Conservation (phyloP, 2,113 vertebrate species). For the Ceuthmochares aereus region DNA sequence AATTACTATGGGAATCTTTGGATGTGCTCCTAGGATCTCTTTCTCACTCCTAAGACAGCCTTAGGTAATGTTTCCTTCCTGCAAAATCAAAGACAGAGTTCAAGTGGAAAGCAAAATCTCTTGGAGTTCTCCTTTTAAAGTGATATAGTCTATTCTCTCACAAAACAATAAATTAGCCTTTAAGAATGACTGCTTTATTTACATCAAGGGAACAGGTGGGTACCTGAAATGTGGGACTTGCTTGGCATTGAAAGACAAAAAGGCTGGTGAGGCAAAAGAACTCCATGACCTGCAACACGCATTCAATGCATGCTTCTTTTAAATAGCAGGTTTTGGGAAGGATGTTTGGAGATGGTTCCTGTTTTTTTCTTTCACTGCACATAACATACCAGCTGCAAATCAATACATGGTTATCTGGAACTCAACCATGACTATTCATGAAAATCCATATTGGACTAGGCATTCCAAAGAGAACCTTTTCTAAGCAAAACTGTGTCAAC, state of each 20-base stretch:
- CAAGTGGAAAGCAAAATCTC: background rate
- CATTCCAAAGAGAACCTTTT: background rate
- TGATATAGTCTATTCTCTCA: background rate
- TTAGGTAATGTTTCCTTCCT: background rate
- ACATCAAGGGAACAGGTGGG: background rate
- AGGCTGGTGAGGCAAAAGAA: background rate
- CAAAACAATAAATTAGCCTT: background rate
- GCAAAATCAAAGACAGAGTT: constrained; percentile 6
- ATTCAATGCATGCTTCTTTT: background rate
- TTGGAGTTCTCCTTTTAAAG: background rate
- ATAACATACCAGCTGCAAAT: background rate
- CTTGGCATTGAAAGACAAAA: background rate
- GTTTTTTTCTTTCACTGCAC: background rate
- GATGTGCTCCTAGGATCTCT: constrained; percentile 35
- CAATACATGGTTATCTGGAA: background rate
- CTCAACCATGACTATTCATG: background rate
- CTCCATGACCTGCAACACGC: background rate
- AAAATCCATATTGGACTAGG: background rate
- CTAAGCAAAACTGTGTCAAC: background rate
- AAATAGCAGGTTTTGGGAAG: background rate
- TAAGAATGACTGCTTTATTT: background rate
- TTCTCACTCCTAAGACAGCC: constrained; percentile 41
- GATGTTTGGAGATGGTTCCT: background rate
- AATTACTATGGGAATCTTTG: constrained; percentile 45
- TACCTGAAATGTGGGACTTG: background rate